phyloP scores from a whole-genome alignment of 2,113 vertebrate genomes.

The Serilophus lunatus region DNA sequence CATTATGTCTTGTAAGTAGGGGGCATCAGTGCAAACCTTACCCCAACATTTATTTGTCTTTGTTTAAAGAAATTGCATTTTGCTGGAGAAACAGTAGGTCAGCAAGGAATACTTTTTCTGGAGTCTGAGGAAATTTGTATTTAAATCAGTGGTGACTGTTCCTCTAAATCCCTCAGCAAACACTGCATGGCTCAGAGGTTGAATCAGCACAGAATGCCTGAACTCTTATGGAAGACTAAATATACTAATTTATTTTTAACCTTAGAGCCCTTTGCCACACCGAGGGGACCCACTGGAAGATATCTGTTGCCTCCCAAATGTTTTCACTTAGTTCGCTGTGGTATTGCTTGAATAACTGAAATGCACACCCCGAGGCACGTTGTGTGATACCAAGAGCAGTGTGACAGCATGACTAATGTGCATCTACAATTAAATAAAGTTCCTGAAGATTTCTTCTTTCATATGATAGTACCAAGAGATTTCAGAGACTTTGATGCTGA shows the following conservation, averaged over 20 bases:
- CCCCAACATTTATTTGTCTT: neutral
- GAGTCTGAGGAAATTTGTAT: neutral
- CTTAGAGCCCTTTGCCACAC: neutral
- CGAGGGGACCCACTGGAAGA: neutral
- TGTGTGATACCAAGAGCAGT: neutral
- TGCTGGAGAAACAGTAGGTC: neutral
- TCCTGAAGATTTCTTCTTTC: conserved; percentile 8
- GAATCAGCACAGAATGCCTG: neutral
- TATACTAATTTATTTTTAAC: neutral
- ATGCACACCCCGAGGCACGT: neutral
- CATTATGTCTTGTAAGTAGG: neutral
- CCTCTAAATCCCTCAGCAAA: neutral
- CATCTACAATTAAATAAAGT: conserved; percentile 17
- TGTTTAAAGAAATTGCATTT: neutral
- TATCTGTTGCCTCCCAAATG: neutral
- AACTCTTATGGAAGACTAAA: neutral
- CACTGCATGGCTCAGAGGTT: neutral
- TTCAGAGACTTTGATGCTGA: neutral
- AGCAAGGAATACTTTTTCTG: neutral
- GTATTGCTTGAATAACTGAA: neutral
- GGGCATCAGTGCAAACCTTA: neutral
- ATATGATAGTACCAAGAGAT: neutral
- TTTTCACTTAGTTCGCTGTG: neutral
- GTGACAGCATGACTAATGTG: neutral
- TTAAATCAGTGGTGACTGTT: neutral